A percentile compares a stretch with the other conserved stretches of the same genome.
These are phyloP conservation scores for Okapia johnstoni DNA, from an alignment of 2,113 vertebrate species.

Conservation along the genomic window DNA sequence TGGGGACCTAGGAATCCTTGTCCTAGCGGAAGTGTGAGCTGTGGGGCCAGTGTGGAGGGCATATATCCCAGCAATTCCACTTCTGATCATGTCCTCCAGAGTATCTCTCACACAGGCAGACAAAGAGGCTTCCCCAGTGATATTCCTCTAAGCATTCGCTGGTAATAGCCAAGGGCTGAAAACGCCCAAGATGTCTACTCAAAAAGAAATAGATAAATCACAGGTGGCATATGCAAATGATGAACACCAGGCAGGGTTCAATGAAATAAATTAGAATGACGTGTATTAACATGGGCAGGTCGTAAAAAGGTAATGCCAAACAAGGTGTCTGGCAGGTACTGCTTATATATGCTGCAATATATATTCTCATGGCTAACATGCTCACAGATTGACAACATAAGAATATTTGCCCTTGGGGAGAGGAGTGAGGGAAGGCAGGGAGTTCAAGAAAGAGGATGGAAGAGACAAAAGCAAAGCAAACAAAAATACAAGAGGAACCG, in stretches of 20 bases:
- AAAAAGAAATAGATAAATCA: neutral
- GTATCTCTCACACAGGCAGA: neutral
- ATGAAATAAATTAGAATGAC: neutral
- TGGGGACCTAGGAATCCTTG: neutral
- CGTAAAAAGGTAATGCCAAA: neutral
- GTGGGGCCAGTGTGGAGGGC: neutral
- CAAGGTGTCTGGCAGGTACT: neutral
- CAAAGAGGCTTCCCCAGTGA: neutral
- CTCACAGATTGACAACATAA: neutral
- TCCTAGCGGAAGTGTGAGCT: neutral
- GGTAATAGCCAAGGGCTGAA: neutral
- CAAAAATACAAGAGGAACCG: neutral
- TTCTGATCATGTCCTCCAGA: neutral
- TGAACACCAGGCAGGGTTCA: neutral
- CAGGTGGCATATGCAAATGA: neutral
- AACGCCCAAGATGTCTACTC: neutral
- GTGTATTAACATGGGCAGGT: neutral
- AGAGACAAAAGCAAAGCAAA: neutral
- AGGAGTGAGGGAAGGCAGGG: neutral
- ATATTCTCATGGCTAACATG: neutral
- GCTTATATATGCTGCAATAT: neutral
- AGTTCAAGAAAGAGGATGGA: neutral
- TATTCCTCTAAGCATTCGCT: neutral
- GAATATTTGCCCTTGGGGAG: neutral
- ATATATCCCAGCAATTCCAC: neutral